Percentiles rank a stretch among this genome's conserved stretches.
Conservation (phyloP, 2,888 invertebrate genomes). For the Oligia strigilis region DNA sequence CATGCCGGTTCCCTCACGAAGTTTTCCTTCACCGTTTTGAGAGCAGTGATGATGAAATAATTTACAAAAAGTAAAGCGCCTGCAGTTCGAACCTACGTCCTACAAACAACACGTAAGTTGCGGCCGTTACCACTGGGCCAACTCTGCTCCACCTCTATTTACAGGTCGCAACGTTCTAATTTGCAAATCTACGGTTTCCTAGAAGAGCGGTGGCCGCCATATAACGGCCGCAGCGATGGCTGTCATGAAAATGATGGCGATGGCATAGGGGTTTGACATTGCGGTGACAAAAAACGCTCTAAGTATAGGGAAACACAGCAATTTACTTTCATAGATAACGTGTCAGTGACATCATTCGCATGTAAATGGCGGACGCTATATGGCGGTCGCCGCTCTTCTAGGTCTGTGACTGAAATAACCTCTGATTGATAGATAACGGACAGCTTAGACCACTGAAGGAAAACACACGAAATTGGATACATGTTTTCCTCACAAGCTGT, state of each 20-base stretch:
- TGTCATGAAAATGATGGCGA: not conserved
- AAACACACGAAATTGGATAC: slow-evolving; percentile 21
- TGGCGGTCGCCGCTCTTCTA: not conserved
- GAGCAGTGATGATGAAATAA: too few species aligned
- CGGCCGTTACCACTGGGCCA: too few species aligned
- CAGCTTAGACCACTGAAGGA: not conserved
- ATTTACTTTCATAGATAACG: not conserved
- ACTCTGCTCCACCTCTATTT: too few species aligned
- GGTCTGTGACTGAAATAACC: not conserved
- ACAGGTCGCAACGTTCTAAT: not conserved
- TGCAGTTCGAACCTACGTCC: too few species aligned
- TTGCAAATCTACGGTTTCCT: not conserved
- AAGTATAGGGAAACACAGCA: not conserved
- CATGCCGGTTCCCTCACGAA: too few species aligned
- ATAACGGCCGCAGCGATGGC: not conserved
- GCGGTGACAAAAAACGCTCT: too few species aligned
- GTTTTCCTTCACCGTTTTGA: too few species aligned
- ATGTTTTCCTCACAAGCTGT: slow-evolving; percentile 10
- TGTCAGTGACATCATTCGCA: not conserved
- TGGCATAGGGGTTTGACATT: too few species aligned
- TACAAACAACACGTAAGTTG: too few species aligned
- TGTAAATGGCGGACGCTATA: not conserved
- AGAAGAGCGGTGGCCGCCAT: not conserved
- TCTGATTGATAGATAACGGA: not conserved
- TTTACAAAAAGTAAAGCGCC: too few species aligned